These are phyloP conservation scores for Lithophane semibrunnea DNA, from an alignment of 2,888 invertebrate species.

Conservation along the genomic window DNA sequence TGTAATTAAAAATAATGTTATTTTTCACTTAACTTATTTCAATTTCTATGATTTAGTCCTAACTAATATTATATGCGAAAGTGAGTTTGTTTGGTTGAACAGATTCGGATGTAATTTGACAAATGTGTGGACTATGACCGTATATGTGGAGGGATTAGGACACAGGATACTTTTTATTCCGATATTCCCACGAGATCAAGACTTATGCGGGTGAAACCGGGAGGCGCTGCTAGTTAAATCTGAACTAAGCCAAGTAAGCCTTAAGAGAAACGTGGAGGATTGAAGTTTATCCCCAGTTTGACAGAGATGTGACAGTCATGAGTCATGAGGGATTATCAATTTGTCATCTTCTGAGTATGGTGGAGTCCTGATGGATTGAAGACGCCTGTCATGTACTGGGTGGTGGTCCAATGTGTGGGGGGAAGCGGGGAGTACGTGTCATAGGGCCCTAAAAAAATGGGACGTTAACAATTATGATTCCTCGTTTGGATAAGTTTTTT, in stretches of 20 bases:
- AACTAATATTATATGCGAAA: too few relatives aligned
- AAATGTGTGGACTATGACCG: too few relatives aligned
- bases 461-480: neutral
- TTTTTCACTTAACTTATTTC: neutral
- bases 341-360: slow-evolving; percentile 43
- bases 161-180: too few relatives aligned
- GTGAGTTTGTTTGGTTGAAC: too few relatives aligned
- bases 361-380: slow-evolving; percentile 64
- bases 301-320: slow-evolving; percentile 34
- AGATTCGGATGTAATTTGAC: too few relatives aligned
- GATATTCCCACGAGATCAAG: too few relatives aligned
- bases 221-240: neutral
- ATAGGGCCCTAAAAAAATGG: neutral
- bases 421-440: slow-evolving; percentile 6
- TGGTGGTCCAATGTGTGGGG: slow-evolving; percentile 5
- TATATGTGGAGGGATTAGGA: too few relatives aligned
- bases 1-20: neutral
- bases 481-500: neutral
- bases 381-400: slow-evolving; percentile 37
- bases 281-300: slow-evolving; percentile 20
- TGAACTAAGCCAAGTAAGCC: slow-evolving; percentile 1
- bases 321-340: slow-evolving; percentile 53
- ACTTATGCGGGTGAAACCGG: too few relatives aligned
- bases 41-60: neutral
- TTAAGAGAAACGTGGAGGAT: slow-evolving; percentile 1